A percentile compares a stretch with the other conserved stretches of the same genome.
Conservation (phyloP, 2,888 invertebrate species). For the Tachystola acroxantha region DNA sequence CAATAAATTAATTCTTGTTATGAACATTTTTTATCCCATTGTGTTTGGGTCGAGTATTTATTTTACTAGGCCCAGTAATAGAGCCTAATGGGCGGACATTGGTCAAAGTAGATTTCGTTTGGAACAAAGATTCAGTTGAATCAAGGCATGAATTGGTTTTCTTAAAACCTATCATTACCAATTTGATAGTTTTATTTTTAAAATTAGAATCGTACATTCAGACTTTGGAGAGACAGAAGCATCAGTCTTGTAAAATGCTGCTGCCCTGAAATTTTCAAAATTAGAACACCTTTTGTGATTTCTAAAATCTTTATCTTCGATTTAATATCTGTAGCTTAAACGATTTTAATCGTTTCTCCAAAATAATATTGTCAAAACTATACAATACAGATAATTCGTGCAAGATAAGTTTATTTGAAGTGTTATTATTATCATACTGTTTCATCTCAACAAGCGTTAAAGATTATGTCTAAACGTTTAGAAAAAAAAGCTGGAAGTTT, state of each 20-base stretch:
- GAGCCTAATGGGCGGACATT: conserved; percentile 65
- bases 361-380: conserved; percentile 16
- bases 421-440: conserved; percentile 40
- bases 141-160: conserved; percentile 25
- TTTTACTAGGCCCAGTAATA: conserved; percentile 52
- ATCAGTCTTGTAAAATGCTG: too few species aligned
- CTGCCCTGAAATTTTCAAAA: too few species aligned
- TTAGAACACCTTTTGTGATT: background rate
- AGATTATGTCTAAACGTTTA: conserved; percentile 41
- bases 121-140: conserved; percentile 22
- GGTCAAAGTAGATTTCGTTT: conserved; percentile 57
- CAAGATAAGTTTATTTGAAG: conserved; percentile 49
- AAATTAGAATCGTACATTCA: conserved; percentile 1
- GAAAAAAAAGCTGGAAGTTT: conserved; percentile 41
- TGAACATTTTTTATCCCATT: conserved; percentile 72
- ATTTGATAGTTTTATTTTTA: background rate
- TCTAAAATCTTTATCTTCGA: background rate
- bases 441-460: conserved; percentile 44
- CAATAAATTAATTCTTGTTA: conserved; percentile 76
- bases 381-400: conserved; percentile 47
- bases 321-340: background rate
- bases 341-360: conserved; percentile 32
- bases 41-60: conserved; percentile 60
- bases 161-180: conserved; percentile 10
- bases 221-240: too few species aligned